Base-by-base conservation (phyloP, 2,113 vertebrate species). In the Poeciliopsis prolifica region DNA sequence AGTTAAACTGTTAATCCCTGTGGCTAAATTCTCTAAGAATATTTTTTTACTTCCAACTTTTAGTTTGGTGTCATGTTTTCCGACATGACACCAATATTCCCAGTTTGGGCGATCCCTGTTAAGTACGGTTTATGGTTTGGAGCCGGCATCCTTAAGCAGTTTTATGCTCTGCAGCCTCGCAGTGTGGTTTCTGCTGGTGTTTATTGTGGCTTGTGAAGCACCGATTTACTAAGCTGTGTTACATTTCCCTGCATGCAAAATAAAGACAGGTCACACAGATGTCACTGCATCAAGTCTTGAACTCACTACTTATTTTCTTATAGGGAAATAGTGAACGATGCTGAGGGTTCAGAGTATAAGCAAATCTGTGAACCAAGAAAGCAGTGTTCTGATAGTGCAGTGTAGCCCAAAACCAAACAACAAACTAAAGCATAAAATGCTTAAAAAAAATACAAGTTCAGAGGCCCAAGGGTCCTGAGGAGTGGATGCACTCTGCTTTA, bases 271-370 rank as follows among this genome's bases (percentile, higher is more conserved):
- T 78, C 72, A 67, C 73, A 60, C 82, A 69, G 65, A 80, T 80
- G 80, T 83, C 84, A 54, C 86, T 75, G 63, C 72, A 42, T n/a
- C 64, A 67, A 65, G 73, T 67, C 26, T 29, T 74, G 65, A 81
- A 61, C 61, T 73, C 71, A 68, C 28, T 74, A 75, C 72, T 79
- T 30, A 74, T 65, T 26, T 1, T 33, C 77, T 87, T 90, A 84
- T 62, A 82, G 72, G 65, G 73, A 88, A 37, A 82, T 85, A 83
- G 83, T 81, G 80, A 78, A 79, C 37, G 28, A 40, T 69, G 76
- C 67, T 33, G 3, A 28, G 72, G 63, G 37, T 68, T 65, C 74
- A 64, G 60, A 84, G 79, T 89, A 30, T 79, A 83, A 66, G 79
- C 65, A 62, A 48, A 77, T 71, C 78, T 79, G 65, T 87, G 68